Base-by-base conservation (phyloP, 2,113 vertebrate species). In the Aix galericulata region DNA sequence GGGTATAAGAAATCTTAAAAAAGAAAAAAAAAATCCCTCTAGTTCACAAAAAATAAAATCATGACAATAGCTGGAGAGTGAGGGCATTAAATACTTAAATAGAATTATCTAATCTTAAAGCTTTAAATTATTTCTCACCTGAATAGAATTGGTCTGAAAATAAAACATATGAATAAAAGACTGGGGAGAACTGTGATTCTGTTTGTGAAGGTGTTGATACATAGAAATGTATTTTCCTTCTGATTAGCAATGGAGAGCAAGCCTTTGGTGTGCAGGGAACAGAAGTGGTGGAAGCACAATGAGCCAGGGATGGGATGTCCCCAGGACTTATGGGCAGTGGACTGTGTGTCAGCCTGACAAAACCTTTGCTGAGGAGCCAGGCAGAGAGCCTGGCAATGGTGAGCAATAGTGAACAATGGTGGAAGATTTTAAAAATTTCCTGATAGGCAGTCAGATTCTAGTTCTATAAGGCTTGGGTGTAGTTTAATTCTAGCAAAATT, bases 261-360 rank as follows among this genome's bases (percentile, higher is more conserved):
- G 21, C 20, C 18, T 38, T 75, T 29, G 56, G 42, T 50, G 17
- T 56, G 56, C 10, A 9, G 13, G 34, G 26, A 84, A 56, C 7
- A 2, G 34, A 62, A 27, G 22, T 1, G 6, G 17, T 12, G 25
- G 31, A 6, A 23, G 22, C 4, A 2, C 23, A 14, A 31, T 9
- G 16, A 53, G 9, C 13, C 1, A 32, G 0, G 8, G 16, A 32
- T 59, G 5, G 4, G 16, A 40, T 38, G 4, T 20, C 56, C 34
- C 48, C 27, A 44, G 26, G 9, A 13, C n/a, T 17, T 46, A 32
- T 13, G 26, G 13, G 40, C 40, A 56, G 13, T 32, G 31, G 56
- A 9, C 26, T 6, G 1, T 17, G 8, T 26, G 48, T 56, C 60
- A 20, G 12, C 5, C 55, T 42, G 9, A 12, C 13, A 10, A 31